phyloP scores from a whole-genome alignment of 1,140 invertebrate species.

The Mylabris phalerata region DNA sequence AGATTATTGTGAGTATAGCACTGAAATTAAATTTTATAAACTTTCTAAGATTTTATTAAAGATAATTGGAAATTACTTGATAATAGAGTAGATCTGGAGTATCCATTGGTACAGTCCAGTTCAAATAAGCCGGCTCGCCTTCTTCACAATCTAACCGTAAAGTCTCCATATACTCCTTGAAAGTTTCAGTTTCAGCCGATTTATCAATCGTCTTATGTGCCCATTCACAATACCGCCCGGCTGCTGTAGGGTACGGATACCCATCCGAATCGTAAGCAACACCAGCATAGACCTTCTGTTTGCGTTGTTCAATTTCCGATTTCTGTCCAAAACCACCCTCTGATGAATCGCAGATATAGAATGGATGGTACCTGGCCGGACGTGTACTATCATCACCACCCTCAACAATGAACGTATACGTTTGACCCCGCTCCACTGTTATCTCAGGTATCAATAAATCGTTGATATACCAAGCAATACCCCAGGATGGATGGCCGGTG shows the following conservation, averaged over 20 bases:
- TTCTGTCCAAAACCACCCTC: slow-evolving; percentile 81
- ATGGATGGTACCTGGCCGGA: slow-evolving; percentile 76
- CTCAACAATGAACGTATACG: slow-evolving; percentile 81
- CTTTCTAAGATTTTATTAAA: too few species aligned
- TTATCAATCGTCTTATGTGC: slow-evolving; percentile 63
- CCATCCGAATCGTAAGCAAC: slow-evolving; percentile 67
- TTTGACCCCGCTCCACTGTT: slow-evolving; percentile 79
- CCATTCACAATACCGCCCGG: slow-evolving; percentile 70
- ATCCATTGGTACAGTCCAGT: slow-evolving; percentile 75
- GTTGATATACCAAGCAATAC: slow-evolving; percentile 92
- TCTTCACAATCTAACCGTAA: slow-evolving; percentile 66
- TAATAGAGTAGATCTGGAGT: slow-evolving; percentile 80
- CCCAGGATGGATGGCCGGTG: slow-evolving; percentile 76
- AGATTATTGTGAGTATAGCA: slow-evolving; percentile 87
- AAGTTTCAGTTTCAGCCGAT: slow-evolving; percentile 57
- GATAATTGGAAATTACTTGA: slow-evolving; percentile 56
- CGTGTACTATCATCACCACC: slow-evolving; percentile 65
- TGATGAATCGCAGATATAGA: slow-evolving; percentile 83
- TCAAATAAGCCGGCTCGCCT: slow-evolving; percentile 63
- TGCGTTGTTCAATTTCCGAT: slow-evolving; percentile 55
- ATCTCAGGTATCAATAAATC: slow-evolving; percentile 84
- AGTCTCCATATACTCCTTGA: slow-evolving; percentile 69
- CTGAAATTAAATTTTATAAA: slow-evolving; percentile 46
- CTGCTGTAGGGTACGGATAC: slow-evolving; percentile 70
- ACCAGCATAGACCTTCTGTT: slow-evolving; percentile 72